Base-by-base conservation (phyloP, 2,888 invertebrate species). In the Caenorhabditis japonica region DNA sequence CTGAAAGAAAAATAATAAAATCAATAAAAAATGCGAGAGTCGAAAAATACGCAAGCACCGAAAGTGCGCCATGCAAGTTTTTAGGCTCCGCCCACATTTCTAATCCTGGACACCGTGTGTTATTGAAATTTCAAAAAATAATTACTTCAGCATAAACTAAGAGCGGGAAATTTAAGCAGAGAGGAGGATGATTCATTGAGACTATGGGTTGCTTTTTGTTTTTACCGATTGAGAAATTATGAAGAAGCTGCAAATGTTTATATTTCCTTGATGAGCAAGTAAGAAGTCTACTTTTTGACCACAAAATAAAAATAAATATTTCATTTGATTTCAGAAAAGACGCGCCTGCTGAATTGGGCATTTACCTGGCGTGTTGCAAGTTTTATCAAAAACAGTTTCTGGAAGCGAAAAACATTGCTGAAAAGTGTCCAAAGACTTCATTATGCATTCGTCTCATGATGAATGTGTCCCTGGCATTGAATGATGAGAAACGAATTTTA, bases 151-250 rank as follows among this genome's bases (percentile, higher is more conserved):
- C 74, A 80, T 38, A 62, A 76, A 61, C 46, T 70, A 23, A 73
- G 66, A 59, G 39, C 62, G 47, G 59, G 41, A 19, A 58, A 47
- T n/a, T 13, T 64, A 34, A 41, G 38, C n/a, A 13, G 34, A 33
- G 61, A 61, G 10, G 38, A 44, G 15, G 51, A 73, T n/a, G 64
- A 62, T 25, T 39, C 55, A 1, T 12, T 30, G 19, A 92, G 93
- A 56, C 90, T 93, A 80, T 97, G 97, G 97, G 91, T 94, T 74
- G 97, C 94, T 0, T 97, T 95, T 89, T 95, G 96, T 88, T 92
- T 93, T 84, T 99, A 97, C 89, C 97, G 97, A 89, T 90, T 95
- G 72, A 97, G 95, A 2, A 95, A 97, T 88, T 96, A 95, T 89
- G 92, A 93, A 84, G 91, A 92, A 83, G 92, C 94, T 0, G 89